These are phyloP conservation scores for Ochotona princeps DNA, from an alignment of 2,113 vertebrate species.

Conservation along the genomic window DNA sequence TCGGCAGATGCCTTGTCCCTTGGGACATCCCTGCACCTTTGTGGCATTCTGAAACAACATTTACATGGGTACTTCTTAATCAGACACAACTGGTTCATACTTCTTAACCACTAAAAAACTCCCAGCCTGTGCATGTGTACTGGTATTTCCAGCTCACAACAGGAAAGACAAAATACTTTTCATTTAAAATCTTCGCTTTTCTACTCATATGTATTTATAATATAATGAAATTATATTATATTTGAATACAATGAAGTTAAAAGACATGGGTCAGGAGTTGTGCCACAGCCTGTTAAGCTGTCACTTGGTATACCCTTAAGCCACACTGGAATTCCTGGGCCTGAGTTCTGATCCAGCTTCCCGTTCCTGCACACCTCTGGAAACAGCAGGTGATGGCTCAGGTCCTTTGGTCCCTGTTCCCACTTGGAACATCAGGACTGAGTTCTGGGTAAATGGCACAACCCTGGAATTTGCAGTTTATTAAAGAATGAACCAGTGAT, in stretches of 20 bases:
- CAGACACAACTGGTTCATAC: not conserved
- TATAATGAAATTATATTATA: not conserved
- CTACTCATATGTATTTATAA: not conserved
- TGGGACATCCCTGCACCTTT: not conserved
- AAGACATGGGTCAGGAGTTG: not conserved
- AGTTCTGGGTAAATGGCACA: no score
- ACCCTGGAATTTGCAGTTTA: no score
- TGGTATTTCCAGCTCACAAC: not conserved
- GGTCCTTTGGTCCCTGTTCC: no score
- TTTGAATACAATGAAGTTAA: not conserved
- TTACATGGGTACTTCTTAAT: not conserved
- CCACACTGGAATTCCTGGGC: no score
- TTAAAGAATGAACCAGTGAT: no score
- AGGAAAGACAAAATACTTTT: not conserved
- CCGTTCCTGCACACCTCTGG: no score
- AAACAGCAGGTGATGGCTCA: no score
- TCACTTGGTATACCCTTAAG: no score
- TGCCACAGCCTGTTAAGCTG: no score
- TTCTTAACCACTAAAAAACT: not conserved
- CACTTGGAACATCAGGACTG: no score
- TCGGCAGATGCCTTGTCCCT: not conserved
- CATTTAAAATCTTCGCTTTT: slow-evolving; percentile 16
- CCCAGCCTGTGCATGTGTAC: not conserved
- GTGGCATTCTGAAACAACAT: not conserved
- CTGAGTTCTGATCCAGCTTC: no score